phyloP scores from a whole-genome alignment of 2,113 vertebrate genomes.

The Semnornis frantzii region DNA sequence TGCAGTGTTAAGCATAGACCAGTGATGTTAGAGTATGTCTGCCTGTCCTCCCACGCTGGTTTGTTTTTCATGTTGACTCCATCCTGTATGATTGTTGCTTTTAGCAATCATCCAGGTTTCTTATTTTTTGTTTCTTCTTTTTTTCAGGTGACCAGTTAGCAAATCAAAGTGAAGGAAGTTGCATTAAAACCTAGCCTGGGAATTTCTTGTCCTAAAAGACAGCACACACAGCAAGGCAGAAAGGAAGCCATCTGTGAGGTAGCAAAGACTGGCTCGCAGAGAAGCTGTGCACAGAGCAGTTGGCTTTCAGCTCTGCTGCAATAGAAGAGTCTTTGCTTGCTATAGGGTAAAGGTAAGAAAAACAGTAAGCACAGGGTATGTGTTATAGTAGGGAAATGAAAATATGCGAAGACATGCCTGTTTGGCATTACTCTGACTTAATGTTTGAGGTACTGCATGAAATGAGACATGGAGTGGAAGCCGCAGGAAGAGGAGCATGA shows the following conservation, averaged over 20 bases:
- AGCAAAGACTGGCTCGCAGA: background rate
- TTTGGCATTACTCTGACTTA: background rate
- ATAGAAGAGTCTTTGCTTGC: background rate
- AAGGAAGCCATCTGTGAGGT: background rate
- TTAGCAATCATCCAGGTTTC: background rate
- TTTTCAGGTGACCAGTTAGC: background rate
- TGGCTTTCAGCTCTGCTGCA: background rate
- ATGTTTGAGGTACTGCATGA: background rate
- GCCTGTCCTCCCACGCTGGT: background rate
- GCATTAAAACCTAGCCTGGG: background rate
- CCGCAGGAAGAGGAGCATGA: background rate
- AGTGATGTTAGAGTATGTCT: background rate
- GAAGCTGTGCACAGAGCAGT: background rate
- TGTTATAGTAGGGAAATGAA: background rate
- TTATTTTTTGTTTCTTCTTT: background rate
- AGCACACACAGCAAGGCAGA: background rate
- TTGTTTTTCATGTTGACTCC: background rate
- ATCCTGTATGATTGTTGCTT: background rate
- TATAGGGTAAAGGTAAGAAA: background rate
- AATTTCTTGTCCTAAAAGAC: background rate
- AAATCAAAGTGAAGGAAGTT: background rate
- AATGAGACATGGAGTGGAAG: background rate
- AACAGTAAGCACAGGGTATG: background rate
- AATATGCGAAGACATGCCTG: background rate
- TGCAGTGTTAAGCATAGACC: conserved; percentile 10